Base-by-base conservation (phyloP, 2,888 invertebrate genomes). In the Tipula lateralis region DNA sequence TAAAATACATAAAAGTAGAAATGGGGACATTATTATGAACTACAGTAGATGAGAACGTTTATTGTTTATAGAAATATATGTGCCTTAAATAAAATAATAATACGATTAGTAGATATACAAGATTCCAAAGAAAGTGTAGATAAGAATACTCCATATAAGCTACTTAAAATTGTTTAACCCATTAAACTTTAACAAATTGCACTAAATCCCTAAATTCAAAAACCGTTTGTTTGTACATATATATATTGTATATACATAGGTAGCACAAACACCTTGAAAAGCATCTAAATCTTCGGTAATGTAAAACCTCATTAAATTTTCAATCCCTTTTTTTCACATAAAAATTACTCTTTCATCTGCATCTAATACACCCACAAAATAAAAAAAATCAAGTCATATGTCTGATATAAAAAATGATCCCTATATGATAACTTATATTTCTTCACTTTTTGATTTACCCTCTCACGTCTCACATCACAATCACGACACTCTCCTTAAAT, bases 361-460 rank as follows among this genome's bases (percentile, higher is more conserved):
- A 66, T 66, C 66, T 66, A 66, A 66, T 66, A 66, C 24, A 66
- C 66, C 66, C 24, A 13, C 13, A 39, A 13, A 39, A 12, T 32
- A 32, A 32, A 34, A 34, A 34, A 34, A 66, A 66, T 66, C 66
- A 66, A 66, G 66, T 66, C 66, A 66, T 66, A 66, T 66, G 66
- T 66, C 66, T 66, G 24, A 66, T 24, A 66, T 66, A 66, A 66
- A 66, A 24, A 66, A 66, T 66, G 66, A 66, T 66, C 66, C 66
- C 24, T 9, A 66, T n/a, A n/a, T 24, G 24, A 66, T 66, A 66
- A 66, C 66, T 66, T 66, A 66, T n/a, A n/a, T 66, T 24, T 66
- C 66, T 66, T 66, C 66, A 66, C 66, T 66, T 66, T 66, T 66
- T 66, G 24, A 66, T 66, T 44, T 44, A 44, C 44, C 44, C 44